Conservation (phyloP, 2,797 vertebrate genomes). For the Ptychobarbus kaznakovi region DNA sequence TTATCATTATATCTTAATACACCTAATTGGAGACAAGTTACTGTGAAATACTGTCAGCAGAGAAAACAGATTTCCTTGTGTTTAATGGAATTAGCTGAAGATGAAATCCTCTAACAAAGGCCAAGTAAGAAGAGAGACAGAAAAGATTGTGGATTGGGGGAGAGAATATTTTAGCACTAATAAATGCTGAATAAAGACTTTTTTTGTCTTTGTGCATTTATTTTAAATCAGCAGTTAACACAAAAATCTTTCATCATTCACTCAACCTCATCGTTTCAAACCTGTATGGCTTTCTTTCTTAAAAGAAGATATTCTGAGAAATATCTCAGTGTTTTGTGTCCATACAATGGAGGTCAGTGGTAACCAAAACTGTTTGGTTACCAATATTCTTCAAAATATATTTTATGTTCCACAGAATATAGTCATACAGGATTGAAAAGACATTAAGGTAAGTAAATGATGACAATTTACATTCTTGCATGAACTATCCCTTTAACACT, state of each 20-base stretch:
- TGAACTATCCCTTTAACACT: not conserved
- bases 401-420: not conserved
- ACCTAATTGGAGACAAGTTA: not conserved
- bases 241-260: not conserved
- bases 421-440: not conserved
- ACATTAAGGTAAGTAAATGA: not conserved
- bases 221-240: not conserved
- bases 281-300: not conserved
- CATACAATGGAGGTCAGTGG: not conserved
- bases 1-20: not conserved
- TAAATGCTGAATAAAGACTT: not conserved
- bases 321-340: not conserved
- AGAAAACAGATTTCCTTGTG: not conserved
- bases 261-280: not conserved
- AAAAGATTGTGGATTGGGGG: no score
- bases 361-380: not conserved
- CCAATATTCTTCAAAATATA: not conserved
- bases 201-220: not conserved
- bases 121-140: not conserved
- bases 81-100: constrained; percentile 4
- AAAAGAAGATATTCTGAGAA: not conserved
- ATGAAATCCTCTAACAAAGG: not conserved
- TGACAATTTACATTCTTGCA: not conserved
- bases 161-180: not conserved
- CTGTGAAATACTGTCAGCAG: constrained; percentile 13